Base-by-base conservation (phyloP, 2,888 invertebrate species). In the Dicyrtomina minuta region DNA sequence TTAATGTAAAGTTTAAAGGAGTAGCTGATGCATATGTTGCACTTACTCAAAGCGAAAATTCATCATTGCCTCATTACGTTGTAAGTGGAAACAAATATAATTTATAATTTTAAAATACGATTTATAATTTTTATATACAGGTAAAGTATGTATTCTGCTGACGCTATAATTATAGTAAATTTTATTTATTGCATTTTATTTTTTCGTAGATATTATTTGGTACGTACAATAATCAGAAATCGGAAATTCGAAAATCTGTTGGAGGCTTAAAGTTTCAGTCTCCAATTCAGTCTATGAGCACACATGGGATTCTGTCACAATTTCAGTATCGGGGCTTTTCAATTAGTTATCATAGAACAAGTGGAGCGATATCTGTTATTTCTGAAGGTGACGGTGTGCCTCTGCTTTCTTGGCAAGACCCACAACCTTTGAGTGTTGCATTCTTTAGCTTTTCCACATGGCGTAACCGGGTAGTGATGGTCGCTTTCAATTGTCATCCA, bases 401-500 rank as follows among this genome's bases (percentile, higher is more conserved):
- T 8, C 56, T 75, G 12, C 53, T 75, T 46, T 66, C 71, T 15
- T 58, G 74, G 61, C 66, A 59, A 17, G 77, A 77, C 39, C 68
- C 71, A 1, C 70, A 70, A 27, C 75, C 74, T 15, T 51, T 77
- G 15, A 43, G 44, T 12, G 46, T 77, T 15, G 46, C 59, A 41
- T 74, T 62, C 49, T 73, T 73, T 53, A 70, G 73, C 49, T 77
- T 77, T 65, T 65, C 73, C 20, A 73, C 75, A 6, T 77, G 73
- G 68, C 66, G 70, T 41, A 71, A 71, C 26, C 67, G 77, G n/a
- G 61, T 75, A 24, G 49, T 75, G 39, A 72, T 73, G 69, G 77
- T 72, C 0, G 77, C 74, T n/a, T 77, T 71, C 51, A 69, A 75
- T 22, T 77, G 77, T 20, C 15, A 59, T 5, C 8, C 33, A 33